Conservation (phyloP, 2,888 invertebrate genomes). For the Troides aeacus region DNA sequence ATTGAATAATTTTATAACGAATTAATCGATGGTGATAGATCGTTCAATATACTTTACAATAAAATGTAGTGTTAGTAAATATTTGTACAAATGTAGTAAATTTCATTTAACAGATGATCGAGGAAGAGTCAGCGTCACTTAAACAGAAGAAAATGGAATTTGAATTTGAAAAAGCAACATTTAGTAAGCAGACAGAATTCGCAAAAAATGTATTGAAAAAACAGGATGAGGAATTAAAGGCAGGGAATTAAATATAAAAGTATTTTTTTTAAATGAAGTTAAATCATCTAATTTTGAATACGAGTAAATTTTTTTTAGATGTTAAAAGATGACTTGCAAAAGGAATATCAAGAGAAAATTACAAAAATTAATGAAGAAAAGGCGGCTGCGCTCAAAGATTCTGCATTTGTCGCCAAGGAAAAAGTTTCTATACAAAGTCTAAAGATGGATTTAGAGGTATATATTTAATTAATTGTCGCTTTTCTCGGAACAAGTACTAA, state of each 20-base stretch:
- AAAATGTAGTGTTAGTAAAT: neutral
- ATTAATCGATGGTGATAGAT: neutral
- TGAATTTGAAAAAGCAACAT: slow-evolving; percentile 81
- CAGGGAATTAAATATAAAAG: slow-evolving; percentile 35
- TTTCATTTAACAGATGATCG: slow-evolving; percentile 56
- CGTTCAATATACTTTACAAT: neutral
- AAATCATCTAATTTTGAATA: too few species aligned
- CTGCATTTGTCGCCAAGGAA: slow-evolving; percentile 58
- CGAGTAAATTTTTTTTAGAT: slow-evolving; percentile 43
- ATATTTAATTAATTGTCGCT: neutral
- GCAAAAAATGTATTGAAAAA: slow-evolving; percentile 77
- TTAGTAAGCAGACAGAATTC: slow-evolving; percentile 81
- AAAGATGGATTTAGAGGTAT: slow-evolving; percentile 68
- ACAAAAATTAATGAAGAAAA: slow-evolving; percentile 66
- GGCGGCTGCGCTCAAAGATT: slow-evolving; percentile 57
- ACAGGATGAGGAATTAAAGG: slow-evolving; percentile 82
- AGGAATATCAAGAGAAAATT: slow-evolving; percentile 66
- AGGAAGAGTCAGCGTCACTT: slow-evolving; percentile 66
- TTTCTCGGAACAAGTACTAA: too few species aligned
- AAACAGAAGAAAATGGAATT: slow-evolving; percentile 82
- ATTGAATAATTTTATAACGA: neutral
- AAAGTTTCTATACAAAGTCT: slow-evolving; percentile 60
- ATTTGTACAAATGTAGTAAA: neutral
- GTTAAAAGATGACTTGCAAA: slow-evolving; percentile 66
- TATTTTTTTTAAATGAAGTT: neutral